These are phyloP conservation scores for Etia nguti DNA, from an alignment of 2,113 vertebrate species.

Conservation along the genomic window DNA sequence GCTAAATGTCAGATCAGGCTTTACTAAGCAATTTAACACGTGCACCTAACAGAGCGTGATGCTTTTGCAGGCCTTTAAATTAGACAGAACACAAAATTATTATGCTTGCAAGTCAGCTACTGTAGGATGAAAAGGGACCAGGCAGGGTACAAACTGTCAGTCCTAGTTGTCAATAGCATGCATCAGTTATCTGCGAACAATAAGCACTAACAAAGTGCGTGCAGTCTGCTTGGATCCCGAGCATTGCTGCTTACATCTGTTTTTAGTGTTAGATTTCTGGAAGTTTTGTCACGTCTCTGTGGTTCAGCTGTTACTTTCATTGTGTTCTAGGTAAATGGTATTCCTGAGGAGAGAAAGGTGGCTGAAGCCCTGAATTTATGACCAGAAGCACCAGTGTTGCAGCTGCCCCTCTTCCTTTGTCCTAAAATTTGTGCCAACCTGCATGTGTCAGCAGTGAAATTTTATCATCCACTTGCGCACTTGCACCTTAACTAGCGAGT, in stretches of 20 bases:
- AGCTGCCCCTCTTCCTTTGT: not conserved
- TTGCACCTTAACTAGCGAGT: not conserved
- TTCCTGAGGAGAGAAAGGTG: constrained; percentile 98
- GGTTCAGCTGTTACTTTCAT: not conserved
- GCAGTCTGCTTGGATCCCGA: not conserved
- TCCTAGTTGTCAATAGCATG: not conserved
- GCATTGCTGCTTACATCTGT: not conserved
- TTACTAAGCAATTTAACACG: not conserved
- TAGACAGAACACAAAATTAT: not conserved
- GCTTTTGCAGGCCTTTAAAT: not conserved
- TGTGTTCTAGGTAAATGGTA: constrained; percentile 94
- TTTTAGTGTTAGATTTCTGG: not conserved
- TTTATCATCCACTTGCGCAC: constrained; percentile 1
- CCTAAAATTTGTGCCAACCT: constrained; percentile 54
- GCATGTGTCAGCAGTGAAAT: constrained; percentile 44
- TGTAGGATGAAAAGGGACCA: not conserved
- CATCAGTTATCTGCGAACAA: not conserved
- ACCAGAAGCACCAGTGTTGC: constrained; percentile 22
- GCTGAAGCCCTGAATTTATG: constrained; percentile 92
- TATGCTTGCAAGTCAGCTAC: not conserved
- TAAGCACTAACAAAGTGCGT: not conserved
- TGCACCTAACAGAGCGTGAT: not conserved
- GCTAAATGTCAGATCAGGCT: not conserved
- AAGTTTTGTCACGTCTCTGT: not conserved
- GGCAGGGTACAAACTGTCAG: not conserved